Evolutionary conservation across 92 coral and sea anemone genomes (phyloP).

Genomic region (Palythoa heliodiscus): DNA sequence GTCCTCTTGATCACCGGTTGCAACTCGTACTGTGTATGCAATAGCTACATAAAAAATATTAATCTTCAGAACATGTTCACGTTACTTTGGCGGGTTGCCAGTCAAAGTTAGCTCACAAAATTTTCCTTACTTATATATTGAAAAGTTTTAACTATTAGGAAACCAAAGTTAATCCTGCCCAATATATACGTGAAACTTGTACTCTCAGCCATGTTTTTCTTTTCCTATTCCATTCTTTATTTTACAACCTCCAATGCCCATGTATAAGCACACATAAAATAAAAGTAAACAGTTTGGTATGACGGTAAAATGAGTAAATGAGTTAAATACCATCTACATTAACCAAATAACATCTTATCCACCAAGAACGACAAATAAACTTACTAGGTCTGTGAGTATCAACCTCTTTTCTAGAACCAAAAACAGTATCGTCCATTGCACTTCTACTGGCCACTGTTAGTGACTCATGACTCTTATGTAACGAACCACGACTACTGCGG

Average conservation of each 20-base stretch:
- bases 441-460: slow-evolving; percentile 66
- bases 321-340: no score
- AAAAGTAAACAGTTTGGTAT: no score
- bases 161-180: no score
- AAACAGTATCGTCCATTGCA: slow-evolving; percentile 84
- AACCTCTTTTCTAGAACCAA: slow-evolving; percentile 65
- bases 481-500: slow-evolving; percentile 62
- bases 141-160: no score
- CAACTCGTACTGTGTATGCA: slow-evolving; percentile 91
- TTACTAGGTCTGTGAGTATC: slow-evolving; percentile 46
- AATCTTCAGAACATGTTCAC: background rate
- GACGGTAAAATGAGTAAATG: no score
- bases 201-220: no score
- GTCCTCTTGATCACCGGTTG: slow-evolving; percentile 89
- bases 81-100: background rate
- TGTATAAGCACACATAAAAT: background rate
- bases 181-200: no score
- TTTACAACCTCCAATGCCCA: background rate
- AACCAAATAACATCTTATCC: background rate
- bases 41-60: slow-evolving; percentile 55
- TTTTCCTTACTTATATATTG: background rate
- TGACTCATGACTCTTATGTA: slow-evolving; percentile 68
- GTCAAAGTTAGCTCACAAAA: background rate
- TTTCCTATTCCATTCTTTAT: no score
- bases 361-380: background rate